A percentile compares a stretch with the other conserved stretches of the same genome.
Evolutionary conservation across 2,113 vertebrate species (phyloP).

Genomic region (Aegithalos caudatus): DNA sequence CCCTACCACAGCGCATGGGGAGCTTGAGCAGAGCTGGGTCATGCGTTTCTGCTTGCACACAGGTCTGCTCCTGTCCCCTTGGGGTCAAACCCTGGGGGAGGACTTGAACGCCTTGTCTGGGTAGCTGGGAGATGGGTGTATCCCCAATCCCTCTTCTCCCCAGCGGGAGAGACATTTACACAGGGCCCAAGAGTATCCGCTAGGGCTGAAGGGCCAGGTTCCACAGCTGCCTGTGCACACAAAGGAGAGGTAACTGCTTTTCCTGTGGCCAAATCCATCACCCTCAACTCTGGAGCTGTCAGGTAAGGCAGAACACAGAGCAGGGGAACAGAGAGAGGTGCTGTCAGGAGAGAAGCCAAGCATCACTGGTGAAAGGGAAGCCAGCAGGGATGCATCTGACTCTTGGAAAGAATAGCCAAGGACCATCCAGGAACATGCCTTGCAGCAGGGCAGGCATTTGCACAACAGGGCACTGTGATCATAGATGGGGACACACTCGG

Average conservation of each 20-base stretch:
- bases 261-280: background rate
- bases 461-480: background rate
- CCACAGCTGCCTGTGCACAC: background rate
- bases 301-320: background rate
- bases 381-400: background rate
- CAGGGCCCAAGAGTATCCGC: background rate
- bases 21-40: background rate
- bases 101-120: background rate
- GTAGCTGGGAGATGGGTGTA: background rate
- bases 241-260: background rate
- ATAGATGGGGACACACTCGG: background rate
- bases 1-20: rapidly evolving
- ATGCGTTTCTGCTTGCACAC: rapidly evolving
- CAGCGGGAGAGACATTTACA: background rate
- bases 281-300: background rate
- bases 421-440: background rate
- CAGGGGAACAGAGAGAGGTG: background rate
- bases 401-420: background rate
- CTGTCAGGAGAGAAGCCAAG: background rate
- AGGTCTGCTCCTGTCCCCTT: background rate
- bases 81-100: rapidly evolving
- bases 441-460: background rate
- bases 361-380: background rate
- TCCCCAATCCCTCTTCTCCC: background rate
- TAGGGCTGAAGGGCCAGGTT: background rate